These are phyloP conservation scores for Sebastes schlegelii DNA, from an alignment of 2,113 vertebrate species.

Conservation along the genomic window DNA sequence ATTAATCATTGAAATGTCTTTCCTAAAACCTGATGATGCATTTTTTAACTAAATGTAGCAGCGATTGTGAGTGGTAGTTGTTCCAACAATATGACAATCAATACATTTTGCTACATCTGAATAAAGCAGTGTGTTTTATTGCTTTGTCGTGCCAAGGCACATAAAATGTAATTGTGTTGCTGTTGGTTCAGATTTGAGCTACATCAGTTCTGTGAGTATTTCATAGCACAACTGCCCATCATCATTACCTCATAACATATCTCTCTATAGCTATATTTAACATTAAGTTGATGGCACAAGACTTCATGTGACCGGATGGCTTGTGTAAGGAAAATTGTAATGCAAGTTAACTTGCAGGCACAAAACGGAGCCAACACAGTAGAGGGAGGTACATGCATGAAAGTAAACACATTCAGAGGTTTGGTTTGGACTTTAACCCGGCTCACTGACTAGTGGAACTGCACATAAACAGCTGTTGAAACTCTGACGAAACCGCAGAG, in stretches of 20 bases:
- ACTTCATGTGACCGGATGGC: neutral
- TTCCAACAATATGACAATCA: too few species aligned
- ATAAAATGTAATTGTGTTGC: neutral
- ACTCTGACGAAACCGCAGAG: conserved; percentile 2
- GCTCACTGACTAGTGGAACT: neutral
- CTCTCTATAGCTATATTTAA: neutral
- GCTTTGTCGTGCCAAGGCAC: conserved; percentile 12
- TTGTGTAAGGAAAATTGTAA: neutral
- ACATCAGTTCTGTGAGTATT: neutral
- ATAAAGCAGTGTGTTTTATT: neutral
- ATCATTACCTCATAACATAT: neutral
- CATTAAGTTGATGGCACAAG: conserved; percentile 3
- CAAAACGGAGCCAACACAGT: neutral
- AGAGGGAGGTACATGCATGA: neutral
- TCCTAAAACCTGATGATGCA: too few species aligned
- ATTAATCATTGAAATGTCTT: too few species aligned
- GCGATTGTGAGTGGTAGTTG: neutral
- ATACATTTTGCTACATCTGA: neutral
- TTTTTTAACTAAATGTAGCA: neutral
- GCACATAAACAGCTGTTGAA: neutral
- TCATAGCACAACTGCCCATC: neutral
- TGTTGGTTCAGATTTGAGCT: neutral
- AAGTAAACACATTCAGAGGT: neutral
- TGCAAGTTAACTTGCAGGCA: conserved; percentile 37
- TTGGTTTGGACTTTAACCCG: neutral